Percentiles rank a stretch among this genome's conserved stretches.
These are phyloP conservation scores for Thereuonema tuberculata DNA, from an alignment of 1,140 invertebrate species.

Conservation along the genomic window DNA sequence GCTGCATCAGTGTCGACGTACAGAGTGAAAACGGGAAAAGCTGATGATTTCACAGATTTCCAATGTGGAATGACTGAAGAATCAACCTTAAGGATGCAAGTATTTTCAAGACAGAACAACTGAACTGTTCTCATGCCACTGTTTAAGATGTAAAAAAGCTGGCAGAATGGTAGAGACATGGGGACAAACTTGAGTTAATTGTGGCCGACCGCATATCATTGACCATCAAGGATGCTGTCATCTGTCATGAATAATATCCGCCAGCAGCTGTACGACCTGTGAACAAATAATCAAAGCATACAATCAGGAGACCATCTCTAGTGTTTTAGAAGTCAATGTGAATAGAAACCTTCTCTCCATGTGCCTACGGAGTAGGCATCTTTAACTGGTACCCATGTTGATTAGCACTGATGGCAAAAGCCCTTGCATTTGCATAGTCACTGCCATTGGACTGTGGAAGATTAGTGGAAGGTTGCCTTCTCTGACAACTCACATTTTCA, in stretches of 20 bases:
- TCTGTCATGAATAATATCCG: background rate
- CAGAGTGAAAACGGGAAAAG: no score
- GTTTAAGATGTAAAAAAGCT: no score
- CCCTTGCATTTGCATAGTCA: background rate
- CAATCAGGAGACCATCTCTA: background rate
- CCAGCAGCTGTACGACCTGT: background rate
- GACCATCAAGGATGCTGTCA: background rate
- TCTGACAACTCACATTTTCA: background rate
- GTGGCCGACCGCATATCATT: background rate
- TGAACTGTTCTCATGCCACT: no score
- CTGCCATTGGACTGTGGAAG: background rate
- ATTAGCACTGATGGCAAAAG: background rate
- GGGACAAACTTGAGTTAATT: no score
- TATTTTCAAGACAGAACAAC: no score
- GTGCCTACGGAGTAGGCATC: background rate
- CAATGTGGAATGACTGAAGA: no score
- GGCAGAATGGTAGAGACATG: no score
- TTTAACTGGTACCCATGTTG: background rate
- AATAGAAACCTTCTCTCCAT: background rate
- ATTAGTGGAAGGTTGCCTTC: background rate
- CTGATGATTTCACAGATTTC: no score
- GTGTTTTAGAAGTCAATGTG: background rate
- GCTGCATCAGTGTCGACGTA: no score
- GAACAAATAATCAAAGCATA: background rate
- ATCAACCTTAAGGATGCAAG: no score